These are phyloP conservation scores for Drosophila punjabiensis DNA, from an alignment of 1,140 invertebrate species.

Conservation along the genomic window DNA sequence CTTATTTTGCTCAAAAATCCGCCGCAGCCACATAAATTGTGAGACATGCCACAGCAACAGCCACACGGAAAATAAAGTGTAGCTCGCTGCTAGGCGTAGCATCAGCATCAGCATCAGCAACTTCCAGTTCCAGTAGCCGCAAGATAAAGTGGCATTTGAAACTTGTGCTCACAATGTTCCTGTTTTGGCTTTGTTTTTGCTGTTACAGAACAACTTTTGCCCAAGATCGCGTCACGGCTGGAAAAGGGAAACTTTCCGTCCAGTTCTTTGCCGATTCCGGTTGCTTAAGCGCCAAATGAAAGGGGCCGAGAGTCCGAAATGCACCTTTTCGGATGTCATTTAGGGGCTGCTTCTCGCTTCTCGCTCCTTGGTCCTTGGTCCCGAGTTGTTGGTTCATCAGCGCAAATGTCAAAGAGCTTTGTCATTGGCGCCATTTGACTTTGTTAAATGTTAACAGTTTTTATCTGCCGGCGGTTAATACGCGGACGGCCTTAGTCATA, in stretches of 20 bases:
- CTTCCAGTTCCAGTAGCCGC: conserved; percentile 29
- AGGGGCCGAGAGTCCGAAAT: conserved; percentile 17
- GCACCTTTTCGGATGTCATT: conserved; percentile 23
- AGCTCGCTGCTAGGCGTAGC: conserved; percentile 50
- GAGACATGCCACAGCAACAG: conserved; percentile 51
- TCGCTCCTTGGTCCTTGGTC: background rate
- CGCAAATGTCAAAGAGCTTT: conserved; percentile 56
- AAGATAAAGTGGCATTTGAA: conserved; percentile 82
- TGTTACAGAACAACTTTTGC: conserved; percentile 40
- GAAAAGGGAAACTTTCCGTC: conserved; percentile 39
- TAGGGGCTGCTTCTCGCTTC: background rate
- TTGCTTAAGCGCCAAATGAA: conserved; percentile 45
- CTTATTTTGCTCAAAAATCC: conserved; percentile 81
- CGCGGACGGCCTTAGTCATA: conserved; percentile 63
- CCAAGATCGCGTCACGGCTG: conserved; percentile 46
- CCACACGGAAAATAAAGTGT: conserved; percentile 57
- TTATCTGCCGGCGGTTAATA: conserved; percentile 64
- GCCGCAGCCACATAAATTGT: conserved; percentile 67
- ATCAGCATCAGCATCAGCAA: conserved; percentile 8
- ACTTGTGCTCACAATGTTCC: conserved; percentile 61
- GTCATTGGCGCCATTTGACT: conserved; percentile 59
- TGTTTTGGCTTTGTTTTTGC: conserved; percentile 34
- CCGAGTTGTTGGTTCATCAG: conserved; percentile 37
- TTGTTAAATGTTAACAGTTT: conserved; percentile 75
- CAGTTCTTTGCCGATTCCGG: conserved; percentile 24